Percentiles rank a stretch among this genome's conserved stretches.
These are phyloP conservation scores for Amiota minor DNA, from an alignment of 2,888 invertebrate species.

Conservation along the genomic window DNA sequence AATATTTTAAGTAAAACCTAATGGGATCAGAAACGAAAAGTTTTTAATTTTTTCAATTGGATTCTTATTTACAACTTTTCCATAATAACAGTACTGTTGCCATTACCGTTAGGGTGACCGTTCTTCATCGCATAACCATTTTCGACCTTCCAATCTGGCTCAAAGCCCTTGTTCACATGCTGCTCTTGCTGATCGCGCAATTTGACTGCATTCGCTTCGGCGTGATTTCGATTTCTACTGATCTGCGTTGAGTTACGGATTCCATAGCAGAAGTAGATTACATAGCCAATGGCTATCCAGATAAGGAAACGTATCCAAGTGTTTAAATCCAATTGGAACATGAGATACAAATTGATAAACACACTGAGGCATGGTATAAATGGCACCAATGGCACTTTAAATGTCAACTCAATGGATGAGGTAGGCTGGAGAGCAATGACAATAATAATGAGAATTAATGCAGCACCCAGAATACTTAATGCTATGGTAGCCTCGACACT, in stretches of 20 bases:
- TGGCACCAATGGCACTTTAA: conserved; percentile 90
- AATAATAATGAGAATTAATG: conserved; percentile 76
- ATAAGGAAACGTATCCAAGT: conserved; percentile 92
- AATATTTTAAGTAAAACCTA: background rate
- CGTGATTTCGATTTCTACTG: conserved; percentile 66
- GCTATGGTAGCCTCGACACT: conserved; percentile 71
- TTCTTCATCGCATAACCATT: conserved; percentile 47
- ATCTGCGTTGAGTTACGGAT: conserved; percentile 82
- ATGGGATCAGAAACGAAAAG: conserved; percentile 10
- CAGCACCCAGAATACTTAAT: conserved; percentile 74
- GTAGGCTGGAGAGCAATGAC: conserved; percentile 83
- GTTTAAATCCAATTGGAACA: conserved; percentile 87
- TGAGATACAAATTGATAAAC: conserved; percentile 90
- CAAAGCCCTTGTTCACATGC: conserved; percentile 63
- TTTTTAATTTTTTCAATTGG: conserved; percentile 1
- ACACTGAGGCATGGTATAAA: conserved; percentile 88
- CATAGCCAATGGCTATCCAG: conserved; percentile 89
- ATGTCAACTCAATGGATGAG: conserved; percentile 78
- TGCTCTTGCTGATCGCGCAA: conserved; percentile 46
- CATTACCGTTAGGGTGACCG: conserved; percentile 11
- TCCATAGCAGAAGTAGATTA: conserved; percentile 91
- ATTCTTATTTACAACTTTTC: conserved; percentile 50
- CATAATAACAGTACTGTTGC: conserved; percentile 43
- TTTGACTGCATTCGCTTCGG: conserved; percentile 49
- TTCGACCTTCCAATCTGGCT: conserved; percentile 66